Evolutionary conservation across 2,888 invertebrate genomes (phyloP).

Genomic region (Lingula anatina): DNA sequence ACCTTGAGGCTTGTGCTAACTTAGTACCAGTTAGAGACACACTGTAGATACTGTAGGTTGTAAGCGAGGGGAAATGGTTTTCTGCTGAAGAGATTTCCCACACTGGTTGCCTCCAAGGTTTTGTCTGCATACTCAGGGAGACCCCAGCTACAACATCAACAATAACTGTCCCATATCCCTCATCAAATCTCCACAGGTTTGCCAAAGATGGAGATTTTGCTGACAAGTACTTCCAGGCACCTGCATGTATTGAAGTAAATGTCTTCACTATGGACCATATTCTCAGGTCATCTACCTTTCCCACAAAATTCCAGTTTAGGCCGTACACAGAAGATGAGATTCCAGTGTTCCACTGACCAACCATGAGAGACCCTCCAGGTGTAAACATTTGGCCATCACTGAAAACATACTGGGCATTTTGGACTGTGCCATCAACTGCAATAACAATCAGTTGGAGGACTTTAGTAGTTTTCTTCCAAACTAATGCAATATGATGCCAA

Average conservation of each 20-base stretch:
- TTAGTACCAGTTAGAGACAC: too few species aligned
- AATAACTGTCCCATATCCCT: slow-evolving; percentile 12
- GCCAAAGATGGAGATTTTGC: slow-evolving; percentile 8
- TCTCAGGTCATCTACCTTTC: slow-evolving; percentile 23
- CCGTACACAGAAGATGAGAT: not conserved
- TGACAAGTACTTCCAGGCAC: slow-evolving; percentile 13
- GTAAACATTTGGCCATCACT: not conserved
- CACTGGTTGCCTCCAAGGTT: slow-evolving; percentile 16
- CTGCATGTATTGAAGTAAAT: slow-evolving; percentile 12
- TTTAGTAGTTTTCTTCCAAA: slow-evolving; percentile 13
- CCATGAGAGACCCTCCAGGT: slow-evolving; percentile 22
- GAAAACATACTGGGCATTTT: not conserved
- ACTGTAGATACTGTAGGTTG: too few species aligned
- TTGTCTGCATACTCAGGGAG: slow-evolving; percentile 7
- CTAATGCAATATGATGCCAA: slow-evolving; percentile 28
- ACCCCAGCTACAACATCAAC: slow-evolving; percentile 13
- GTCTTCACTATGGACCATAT: slow-evolving; percentile 20
- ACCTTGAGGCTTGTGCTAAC: too few species aligned
- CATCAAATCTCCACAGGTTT: slow-evolving; percentile 22
- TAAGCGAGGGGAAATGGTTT: too few species aligned
- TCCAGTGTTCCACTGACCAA: slow-evolving; percentile 19
- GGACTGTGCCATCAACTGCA: slow-evolving; percentile 4
- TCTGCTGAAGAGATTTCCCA: slow-evolving; percentile 8
- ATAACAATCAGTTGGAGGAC: slow-evolving; percentile 14
- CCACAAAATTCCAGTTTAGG: slow-evolving; percentile 17